phyloP scores from a whole-genome alignment of 1,140 invertebrate genomes.

The Bilobella aurantiaca region DNA sequence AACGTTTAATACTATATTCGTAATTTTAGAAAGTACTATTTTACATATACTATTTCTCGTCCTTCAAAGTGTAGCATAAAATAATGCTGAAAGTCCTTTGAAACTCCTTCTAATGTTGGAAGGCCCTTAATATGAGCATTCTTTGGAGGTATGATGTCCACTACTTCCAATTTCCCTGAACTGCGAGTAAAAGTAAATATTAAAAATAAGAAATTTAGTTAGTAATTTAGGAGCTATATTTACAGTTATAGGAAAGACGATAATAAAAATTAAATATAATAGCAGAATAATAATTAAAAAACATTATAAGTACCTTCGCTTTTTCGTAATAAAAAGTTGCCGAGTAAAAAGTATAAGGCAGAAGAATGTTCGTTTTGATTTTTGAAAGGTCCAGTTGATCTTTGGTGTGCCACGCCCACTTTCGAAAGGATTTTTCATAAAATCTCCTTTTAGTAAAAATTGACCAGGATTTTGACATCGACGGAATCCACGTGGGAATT shows the following conservation, averaged over 20 bases:
- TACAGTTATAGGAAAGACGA: too few species aligned
- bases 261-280: too few species aligned
- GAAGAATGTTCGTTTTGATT: conserved; percentile 26
- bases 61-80: conserved; percentile 34
- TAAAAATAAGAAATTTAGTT: too few species aligned
- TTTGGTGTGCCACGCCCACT: conserved; percentile 12
- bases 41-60: conserved; percentile 33
- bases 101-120: conserved; percentile 30
- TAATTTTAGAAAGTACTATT: background rate
- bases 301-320: conserved; percentile 33
- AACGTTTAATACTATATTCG: background rate
- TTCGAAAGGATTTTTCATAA: conserved; percentile 34
- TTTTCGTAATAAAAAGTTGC: conserved; percentile 29
- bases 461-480: conserved; percentile 16
- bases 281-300: too few species aligned
- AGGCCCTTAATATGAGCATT: conserved; percentile 28
- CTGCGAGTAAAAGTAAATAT: conserved; percentile 18
- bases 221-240: too few species aligned
- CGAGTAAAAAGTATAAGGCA: conserved; percentile 33
- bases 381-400: conserved; percentile 33
- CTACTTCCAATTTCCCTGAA: conserved; percentile 27
- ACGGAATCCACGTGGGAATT: conserved; percentile 19
- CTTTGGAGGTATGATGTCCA: conserved; percentile 19
- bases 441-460: conserved; percentile 33
- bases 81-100: conserved; percentile 33